phyloP scores from a whole-genome alignment of 2,888 invertebrate species.

The Eristalis arbustorum region DNA sequence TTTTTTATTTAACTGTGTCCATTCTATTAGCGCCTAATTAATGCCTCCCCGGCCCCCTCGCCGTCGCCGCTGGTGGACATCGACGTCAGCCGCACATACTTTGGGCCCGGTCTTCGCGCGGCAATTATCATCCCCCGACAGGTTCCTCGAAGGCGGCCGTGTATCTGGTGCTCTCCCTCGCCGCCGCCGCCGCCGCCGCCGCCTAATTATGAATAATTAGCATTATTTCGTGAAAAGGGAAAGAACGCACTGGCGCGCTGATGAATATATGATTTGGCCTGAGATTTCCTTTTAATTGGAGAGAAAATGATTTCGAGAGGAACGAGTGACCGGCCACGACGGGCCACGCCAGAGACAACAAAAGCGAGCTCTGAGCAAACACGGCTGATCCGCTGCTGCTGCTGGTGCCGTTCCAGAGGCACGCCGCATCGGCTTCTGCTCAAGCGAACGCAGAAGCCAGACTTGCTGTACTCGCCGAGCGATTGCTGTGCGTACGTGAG shows the following conservation, averaged over 20 bases:
- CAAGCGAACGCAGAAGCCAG: not conserved
- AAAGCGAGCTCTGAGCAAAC: not conserved
- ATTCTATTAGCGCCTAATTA: conserved; percentile 69
- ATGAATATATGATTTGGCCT: conserved; percentile 31
- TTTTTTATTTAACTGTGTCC: conserved; percentile 69
- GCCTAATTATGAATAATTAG: conserved; percentile 59
- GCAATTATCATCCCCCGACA: conserved; percentile 51
- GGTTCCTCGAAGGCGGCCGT: conserved; percentile 35
- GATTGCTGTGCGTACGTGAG: not conserved
- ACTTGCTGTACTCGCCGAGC: not conserved
- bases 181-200: no score
- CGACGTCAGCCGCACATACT: not conserved
- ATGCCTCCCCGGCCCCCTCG: not conserved
- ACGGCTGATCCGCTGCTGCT: no score
- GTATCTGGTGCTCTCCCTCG: not conserved
- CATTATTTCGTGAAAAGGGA: conserved; percentile 62
- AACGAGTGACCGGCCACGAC: not conserved
- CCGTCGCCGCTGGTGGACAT: not conserved
- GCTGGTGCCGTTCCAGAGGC: no score
- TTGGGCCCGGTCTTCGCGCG: not conserved
- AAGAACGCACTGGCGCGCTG: conserved; percentile 15
- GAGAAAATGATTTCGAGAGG: conserved; percentile 23
- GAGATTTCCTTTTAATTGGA: conserved; percentile 56
- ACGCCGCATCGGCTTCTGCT: no score
- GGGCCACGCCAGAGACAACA: not conserved